Base-by-base conservation (phyloP, 2,113 vertebrate genomes). In the Alethe castanea region DNA sequence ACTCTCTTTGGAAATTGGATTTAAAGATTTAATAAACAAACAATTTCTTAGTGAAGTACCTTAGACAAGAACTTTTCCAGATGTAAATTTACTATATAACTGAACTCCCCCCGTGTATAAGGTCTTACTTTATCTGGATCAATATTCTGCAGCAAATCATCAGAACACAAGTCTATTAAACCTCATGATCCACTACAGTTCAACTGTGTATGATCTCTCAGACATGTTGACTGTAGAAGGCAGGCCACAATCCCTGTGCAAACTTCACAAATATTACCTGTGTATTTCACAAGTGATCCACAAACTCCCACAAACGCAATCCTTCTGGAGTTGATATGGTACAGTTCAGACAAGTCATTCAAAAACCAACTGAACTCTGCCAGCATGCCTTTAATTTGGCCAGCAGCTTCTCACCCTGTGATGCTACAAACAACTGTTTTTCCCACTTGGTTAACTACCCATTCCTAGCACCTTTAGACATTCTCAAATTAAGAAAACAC, bases 21-120 rank as follows among this genome's bases (percentile, higher is more conserved):
- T 76, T 91, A 91, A 94, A 95, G 81, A 84, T 78, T 77, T 67
- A 72, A 78, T 60, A 94, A 96, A 93, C 56, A 82, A 94, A 73
- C 69, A 93, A 65, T 1, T 25, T 50, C 38, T 79, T 53, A 91
- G 61, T 57, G 59, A 97, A 59, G 61, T 35, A 96, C 69, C 14
- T 65, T 61, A 62, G 65, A 52, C 76, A 48, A 81, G 78, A 79
- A 40, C 56, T 79, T 87, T 71, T 54, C 84, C 82, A 90, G 83
- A 76, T 48, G 50, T 79, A 77, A 80, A 92, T 66, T 45, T 36
- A 31, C 24, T 59, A 57, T 19, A 31, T 9, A 88, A 95, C 19
- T 35, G 22, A 94, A 80, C 12, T 52, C 25, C 44, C 26, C 31
- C 45, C 42, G 50, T 25, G 22, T 65, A 70, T 15, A 86, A 78